phyloP scores from a whole-genome alignment of 1,140 invertebrate species.

The Armadillidium nasatum region DNA sequence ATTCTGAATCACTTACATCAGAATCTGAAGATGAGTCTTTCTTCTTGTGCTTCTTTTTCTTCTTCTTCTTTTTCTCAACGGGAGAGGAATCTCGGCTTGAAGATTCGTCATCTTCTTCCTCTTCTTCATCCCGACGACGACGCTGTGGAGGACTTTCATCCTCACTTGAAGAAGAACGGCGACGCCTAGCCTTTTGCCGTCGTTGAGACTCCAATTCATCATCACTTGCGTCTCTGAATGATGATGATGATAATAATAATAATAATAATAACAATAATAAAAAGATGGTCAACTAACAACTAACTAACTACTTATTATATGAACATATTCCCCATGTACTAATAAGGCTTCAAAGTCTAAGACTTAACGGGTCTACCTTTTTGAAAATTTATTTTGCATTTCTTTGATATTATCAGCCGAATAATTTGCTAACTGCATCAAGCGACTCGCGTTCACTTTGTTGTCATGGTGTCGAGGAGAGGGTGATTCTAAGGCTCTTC shows the following conservation, averaged over 20 bases:
- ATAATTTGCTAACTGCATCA: constrained; percentile 43
- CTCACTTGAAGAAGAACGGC: constrained; percentile 9
- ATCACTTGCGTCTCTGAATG: too few species aligned
- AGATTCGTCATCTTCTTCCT: constrained; percentile 20
- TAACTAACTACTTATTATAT: too few species aligned
- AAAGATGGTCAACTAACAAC: too few species aligned
- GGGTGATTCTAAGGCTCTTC: constrained; percentile 19
- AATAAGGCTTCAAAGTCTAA: too few species aligned
- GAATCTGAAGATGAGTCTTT: constrained; percentile 38
- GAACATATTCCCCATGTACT: too few species aligned
- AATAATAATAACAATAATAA: too few species aligned
- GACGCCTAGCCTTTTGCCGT: neutral
- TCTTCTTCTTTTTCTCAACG: constrained; percentile 43
- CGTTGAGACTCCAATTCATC: neutral
- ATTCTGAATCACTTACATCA: constrained; percentile 26
- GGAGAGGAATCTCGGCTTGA: constrained; percentile 35
- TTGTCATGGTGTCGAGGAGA: constrained; percentile 24
- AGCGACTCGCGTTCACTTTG: constrained; percentile 36
- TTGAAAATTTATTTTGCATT: constrained; percentile 37
- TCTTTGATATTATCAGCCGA: constrained; percentile 41
- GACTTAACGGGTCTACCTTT: constrained; percentile 22
- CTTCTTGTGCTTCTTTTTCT: constrained; percentile 45
- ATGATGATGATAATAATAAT: too few species aligned
- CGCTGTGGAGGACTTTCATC: constrained; percentile 27
- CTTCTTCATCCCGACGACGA: constrained; percentile 31